phyloP scores from a whole-genome alignment of 37 sponge, comb jelly and placozoan genomes.

The Chondrilla cf. caribensis region DNA sequence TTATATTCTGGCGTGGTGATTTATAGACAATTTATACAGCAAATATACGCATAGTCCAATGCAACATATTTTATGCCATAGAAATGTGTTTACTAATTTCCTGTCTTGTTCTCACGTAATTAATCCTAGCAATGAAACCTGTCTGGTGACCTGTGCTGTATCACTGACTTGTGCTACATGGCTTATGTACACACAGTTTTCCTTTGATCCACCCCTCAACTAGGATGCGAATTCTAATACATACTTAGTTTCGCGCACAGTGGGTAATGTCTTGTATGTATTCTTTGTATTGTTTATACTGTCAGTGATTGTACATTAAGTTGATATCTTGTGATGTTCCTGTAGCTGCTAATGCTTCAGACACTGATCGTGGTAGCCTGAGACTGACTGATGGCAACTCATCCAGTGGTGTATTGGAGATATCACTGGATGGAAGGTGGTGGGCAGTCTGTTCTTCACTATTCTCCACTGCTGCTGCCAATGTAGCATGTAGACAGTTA shows the following conservation, averaged over 20 bases:
- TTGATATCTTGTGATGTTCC: no score
- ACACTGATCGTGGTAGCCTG: conserved; percentile 1
- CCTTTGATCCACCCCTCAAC: no score
- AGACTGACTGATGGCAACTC: conserved; percentile 7
- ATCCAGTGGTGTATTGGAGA: conserved; percentile 7
- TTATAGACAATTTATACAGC: neutral
- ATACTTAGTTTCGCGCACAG: no score
- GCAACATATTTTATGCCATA: neutral
- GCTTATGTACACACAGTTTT: no score
- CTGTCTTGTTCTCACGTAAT: no score
- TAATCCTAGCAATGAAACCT: no score
- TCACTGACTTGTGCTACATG: no score
- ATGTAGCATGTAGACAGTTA: conserved; percentile 12
- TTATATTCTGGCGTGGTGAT: no score
- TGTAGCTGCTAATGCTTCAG: neutral
- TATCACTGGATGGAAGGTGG: conserved; percentile 13
- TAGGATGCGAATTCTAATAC: no score
- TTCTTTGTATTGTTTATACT: neutral
- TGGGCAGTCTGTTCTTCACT: neutral
- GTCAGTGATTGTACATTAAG: no score
- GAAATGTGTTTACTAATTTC: neutral
- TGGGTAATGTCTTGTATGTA: neutral
- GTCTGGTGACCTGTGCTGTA: no score
- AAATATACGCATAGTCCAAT: neutral
- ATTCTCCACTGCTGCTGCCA: neutral